Evolutionary conservation across 2,888 invertebrate genomes (phyloP), one percentile per base, ranked within the genome.

Genomic region (Hypselothyrea guttata): DNA sequence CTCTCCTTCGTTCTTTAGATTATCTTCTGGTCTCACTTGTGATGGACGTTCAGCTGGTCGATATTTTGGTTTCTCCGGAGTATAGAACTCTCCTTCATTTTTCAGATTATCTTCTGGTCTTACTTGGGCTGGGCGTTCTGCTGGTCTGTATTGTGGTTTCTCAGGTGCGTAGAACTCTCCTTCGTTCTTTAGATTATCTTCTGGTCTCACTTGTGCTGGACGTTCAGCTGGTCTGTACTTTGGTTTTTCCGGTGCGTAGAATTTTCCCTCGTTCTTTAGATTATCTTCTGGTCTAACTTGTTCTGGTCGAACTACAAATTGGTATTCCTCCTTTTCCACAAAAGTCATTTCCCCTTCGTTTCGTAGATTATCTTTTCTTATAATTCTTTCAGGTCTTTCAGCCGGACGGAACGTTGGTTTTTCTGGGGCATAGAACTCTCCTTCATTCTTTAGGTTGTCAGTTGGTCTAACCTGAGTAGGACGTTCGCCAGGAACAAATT

Each of bases 71-170:
- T 89, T 89, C 37, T 88, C 88, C 0, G 91, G 92, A 9, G 89
- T 76, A 66, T 92, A 91, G 76, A 92, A 92, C 0, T 92, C 91
- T 0, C 93, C 93, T 85, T 93, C 92, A 0, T 91, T 90, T 55
- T 86, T 89, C 0, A 93, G 74, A 68, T 93, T 92, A 67, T 92
- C 92, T 40, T 84, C 88, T 1, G 91, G 92, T 12, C 12, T 35
- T 8, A 9, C 15, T 16, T 35, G 35, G 1, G 4, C 84, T 59
- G 88, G 88, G 3, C 83, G 61, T 75, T 93, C 93, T 44, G 0
- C 78, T 69, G 90, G 16, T n/a, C n/a, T n/a, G n/a, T n/a, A n/a
- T n/a, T n/a, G n/a, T n/a, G n/a, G n/a, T n/a, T n/a, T n/a, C n/a
- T n/a, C n/a, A n/a, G n/a, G n/a, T n/a, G n/a, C n/a, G n/a, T n/a